Percentiles rank a stretch among this genome's conserved stretches.
These are phyloP conservation scores for Aselliscus stoliczkanus DNA, from an alignment of 2,797 vertebrate species.

Conservation along the genomic window DNA sequence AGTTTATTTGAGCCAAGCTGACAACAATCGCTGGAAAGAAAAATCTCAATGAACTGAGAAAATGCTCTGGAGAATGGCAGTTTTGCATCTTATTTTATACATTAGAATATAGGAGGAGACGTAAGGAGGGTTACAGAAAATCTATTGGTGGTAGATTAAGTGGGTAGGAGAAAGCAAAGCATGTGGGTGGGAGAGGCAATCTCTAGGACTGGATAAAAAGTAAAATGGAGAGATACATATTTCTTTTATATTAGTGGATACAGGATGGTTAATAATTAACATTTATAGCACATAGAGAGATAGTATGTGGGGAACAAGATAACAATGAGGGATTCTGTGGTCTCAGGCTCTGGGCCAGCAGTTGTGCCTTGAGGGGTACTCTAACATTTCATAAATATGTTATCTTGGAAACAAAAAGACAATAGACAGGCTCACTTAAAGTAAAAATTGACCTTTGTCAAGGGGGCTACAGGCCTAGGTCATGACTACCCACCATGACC, in stretches of 20 bases:
- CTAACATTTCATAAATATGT: not conserved
- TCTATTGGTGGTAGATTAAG: not conserved
- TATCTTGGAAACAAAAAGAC: not conserved
- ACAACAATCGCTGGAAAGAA: not conserved
- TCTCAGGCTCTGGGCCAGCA: not conserved
- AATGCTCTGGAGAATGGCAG: not conserved
- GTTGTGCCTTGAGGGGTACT: not conserved
- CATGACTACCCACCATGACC: not conserved
- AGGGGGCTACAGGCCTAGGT: not conserved
- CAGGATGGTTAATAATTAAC: not conserved
- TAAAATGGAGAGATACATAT: not conserved
- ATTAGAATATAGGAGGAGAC: not conserved
- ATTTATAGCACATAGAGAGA: not conserved
- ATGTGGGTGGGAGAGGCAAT: not conserved
- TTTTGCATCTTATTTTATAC: not conserved
- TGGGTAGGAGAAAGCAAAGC: not conserved
- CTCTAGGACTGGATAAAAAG: not conserved
- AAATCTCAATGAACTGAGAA: not conserved
- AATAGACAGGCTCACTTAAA: not conserved
- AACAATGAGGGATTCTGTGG: not conserved
- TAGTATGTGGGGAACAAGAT: not conserved
- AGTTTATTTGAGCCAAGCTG: not conserved
- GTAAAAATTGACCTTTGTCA: not conserved
- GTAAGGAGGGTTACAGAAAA: not conserved
- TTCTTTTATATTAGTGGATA: not conserved